These are phyloP conservation scores for Progne subis DNA, from an alignment of 2,113 vertebrate species.

Conservation along the genomic window DNA sequence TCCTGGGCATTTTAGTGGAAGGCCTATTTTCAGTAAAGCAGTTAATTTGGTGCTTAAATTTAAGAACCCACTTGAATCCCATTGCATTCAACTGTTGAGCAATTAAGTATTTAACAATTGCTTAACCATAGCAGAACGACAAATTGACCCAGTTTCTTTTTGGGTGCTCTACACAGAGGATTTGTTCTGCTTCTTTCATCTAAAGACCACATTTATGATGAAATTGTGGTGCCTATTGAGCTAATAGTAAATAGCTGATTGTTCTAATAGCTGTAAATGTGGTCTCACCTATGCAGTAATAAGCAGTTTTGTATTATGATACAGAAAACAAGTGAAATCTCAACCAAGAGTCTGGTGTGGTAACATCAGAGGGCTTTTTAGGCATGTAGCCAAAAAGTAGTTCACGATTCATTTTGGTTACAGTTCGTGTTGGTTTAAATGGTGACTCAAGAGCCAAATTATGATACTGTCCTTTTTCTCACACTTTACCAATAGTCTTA, in stretches of 20 bases:
- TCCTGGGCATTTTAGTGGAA: background rate
- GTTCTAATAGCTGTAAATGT: background rate
- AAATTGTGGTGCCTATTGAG: background rate
- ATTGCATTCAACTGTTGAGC: conserved; percentile 4
- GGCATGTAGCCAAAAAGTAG: background rate
- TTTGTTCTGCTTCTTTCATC: background rate
- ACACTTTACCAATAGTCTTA: background rate
- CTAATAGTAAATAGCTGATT: background rate
- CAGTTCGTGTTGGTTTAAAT: background rate
- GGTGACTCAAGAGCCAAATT: background rate
- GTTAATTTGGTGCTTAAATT: conserved; percentile 37
- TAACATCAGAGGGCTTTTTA: background rate
- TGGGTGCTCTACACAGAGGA: background rate
- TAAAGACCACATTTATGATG: background rate
- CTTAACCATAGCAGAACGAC: background rate
- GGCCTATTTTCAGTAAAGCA: background rate
- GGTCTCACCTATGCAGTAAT: background rate
- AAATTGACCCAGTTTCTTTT: background rate
- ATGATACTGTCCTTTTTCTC: background rate
- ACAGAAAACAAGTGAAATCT: background rate
- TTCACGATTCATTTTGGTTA: background rate
- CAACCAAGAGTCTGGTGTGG: background rate
- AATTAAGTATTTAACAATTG: conserved; percentile 23
- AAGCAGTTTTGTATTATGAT: background rate
- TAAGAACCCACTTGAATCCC: conserved; percentile 22